Evolutionary conservation across 2,797 vertebrate genomes (phyloP), one percentile per base, ranked within the genome.

Genomic region (Neosalanx taihuensis): DNA sequence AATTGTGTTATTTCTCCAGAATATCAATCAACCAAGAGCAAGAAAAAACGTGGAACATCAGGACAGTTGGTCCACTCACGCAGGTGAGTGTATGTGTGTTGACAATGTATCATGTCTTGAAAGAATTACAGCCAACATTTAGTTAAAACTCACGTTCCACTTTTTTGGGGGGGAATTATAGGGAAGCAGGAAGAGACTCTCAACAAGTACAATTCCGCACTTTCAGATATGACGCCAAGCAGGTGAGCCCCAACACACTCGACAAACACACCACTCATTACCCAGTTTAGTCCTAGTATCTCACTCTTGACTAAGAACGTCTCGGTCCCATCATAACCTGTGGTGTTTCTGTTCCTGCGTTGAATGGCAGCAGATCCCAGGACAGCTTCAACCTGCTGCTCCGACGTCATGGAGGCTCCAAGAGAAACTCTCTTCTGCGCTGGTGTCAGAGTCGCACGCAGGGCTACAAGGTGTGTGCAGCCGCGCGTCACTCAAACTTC

Each of bases 381-480:
- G 93, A 94, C 74, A 91, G 93, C 69, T 91, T 93, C 71, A 92
- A 87, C 73, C 78, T 89, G 46, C 89, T 94, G 76, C 82, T 94
- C 74, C 92, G 92, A 72, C 93, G 91, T 64, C 93, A 94, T 3
- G 93, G 94, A 60, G 93, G 94, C 70, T 95, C 94, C 0, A 95
- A 94, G 72, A 89, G 94, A 66, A 94, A 94, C 79, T 93, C 93
- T 0, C 87, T 94, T 67, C 91, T 95, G 56, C 92, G 91, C 75
- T 95, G 94, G 94, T 93, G 93, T 83, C 93, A 94, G 84, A 91
- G 83, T 77, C 89, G 89, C 76, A 94, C 93, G 4, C 89, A 91
- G 33, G 93, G 94, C 68, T 94, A 95, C 84, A 87, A 92, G 92
- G 94, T 94, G 74, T 12, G 46, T 49, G 6, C 1, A n/a, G 4